phyloP scores from a whole-genome alignment of 2,888 invertebrate species.

The Aphrophora alni region DNA sequence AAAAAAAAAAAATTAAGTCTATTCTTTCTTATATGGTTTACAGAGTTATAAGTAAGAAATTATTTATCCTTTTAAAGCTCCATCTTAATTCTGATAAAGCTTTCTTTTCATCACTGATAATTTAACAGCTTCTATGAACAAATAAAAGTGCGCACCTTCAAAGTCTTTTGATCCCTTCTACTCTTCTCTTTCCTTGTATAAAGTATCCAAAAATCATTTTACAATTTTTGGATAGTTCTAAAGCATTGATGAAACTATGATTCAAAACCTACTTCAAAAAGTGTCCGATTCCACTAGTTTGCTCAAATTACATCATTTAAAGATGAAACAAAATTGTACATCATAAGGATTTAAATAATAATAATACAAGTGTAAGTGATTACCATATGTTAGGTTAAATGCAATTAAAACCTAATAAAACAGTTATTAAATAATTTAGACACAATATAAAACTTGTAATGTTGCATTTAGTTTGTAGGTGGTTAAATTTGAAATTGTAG shows the following conservation, averaged over 20 bases:
- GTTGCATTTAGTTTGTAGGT: conserved; percentile 9
- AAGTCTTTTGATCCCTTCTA: background rate
- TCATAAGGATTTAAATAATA: background rate
- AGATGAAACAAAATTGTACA: background rate
- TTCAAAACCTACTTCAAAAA: background rate
- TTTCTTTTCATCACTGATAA: background rate
- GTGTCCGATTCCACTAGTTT: background rate
- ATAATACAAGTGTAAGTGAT: background rate
- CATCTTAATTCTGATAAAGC: background rate
- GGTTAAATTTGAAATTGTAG: conserved; percentile 9
- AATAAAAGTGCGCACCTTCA: background rate
- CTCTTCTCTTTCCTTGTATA: background rate
- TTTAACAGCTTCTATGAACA: background rate
- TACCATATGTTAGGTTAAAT: background rate
- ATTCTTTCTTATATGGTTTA: too few species aligned
- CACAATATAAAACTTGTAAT: background rate
- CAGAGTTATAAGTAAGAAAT: too few species aligned
- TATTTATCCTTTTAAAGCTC: background rate
- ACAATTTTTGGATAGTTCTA: background rate
- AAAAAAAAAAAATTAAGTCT: too few species aligned
- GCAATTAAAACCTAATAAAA: background rate
- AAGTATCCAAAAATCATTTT: background rate
- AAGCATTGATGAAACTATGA: background rate
- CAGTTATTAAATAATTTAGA: conserved; percentile 2
- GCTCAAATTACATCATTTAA: conserved; percentile 6